Conservation (phyloP, 2,113 vertebrate species). For the Numida meleagris region DNA sequence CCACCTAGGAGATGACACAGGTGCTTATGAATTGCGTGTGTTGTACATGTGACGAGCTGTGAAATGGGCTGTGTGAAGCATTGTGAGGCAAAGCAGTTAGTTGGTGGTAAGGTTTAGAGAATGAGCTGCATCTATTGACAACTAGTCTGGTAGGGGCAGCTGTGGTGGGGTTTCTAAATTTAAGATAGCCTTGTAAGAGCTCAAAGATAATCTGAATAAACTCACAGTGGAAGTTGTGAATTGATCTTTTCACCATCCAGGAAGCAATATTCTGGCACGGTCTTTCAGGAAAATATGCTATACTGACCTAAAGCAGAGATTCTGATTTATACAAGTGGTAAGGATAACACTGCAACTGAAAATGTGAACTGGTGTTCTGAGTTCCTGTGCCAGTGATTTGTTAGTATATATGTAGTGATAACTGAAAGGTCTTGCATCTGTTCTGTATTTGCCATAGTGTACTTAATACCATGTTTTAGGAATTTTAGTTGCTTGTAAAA, state of each 20-base stretch:
- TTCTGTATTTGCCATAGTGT: neutral
- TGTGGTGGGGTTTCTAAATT: neutral
- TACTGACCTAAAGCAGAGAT: neutral
- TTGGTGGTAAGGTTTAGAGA: neutral
- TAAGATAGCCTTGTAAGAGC: neutral
- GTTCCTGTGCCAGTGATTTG: neutral
- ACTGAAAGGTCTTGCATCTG: neutral
- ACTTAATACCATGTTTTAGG: neutral
- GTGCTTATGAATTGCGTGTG: neutral
- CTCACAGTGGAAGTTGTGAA: neutral
- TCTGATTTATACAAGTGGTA: neutral
- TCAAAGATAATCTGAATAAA: neutral
- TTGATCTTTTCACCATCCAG: rapidly evolving
- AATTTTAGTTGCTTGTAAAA: neutral
- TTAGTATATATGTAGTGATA: neutral
- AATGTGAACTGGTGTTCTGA: neutral
- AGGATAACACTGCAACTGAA: neutral
- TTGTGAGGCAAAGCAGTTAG: neutral
- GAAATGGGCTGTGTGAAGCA: neutral
- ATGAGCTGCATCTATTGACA: neutral
- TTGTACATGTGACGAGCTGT: neutral
- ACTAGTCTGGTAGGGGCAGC: neutral
- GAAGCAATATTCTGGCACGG: neutral
- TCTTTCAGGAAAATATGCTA: neutral
- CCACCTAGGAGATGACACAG: neutral